Evolutionary conservation across 30 jellyfish, hydroid and myxozoan genomes (phyloP).

Genomic region (Cassiopea andromeda): DNA sequence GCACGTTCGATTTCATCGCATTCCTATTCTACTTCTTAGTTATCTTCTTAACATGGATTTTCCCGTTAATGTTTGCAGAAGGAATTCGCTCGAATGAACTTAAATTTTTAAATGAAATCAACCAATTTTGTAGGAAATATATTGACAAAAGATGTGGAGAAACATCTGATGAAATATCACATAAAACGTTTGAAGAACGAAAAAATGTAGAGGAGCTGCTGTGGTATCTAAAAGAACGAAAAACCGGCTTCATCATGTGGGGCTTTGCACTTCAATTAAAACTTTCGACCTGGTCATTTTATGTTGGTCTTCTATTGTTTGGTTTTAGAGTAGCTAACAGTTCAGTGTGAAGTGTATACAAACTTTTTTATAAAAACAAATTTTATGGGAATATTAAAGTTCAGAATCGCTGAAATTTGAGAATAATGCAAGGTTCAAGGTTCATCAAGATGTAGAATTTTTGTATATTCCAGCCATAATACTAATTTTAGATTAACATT

Average conservation of each 20-base stretch:
- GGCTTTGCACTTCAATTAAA: constrained; percentile 19
- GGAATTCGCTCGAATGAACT: constrained; percentile 19
- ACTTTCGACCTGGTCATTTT: constrained; percentile 8
- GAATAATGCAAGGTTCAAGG: no score
- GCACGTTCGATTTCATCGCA: neutral
- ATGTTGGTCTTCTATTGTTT: neutral
- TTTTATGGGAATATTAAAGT: no score
- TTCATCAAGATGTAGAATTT: no score
- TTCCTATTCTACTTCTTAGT: constrained; percentile 3
- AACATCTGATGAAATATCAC: neutral
- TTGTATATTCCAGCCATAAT: no score
- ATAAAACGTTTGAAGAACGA: constrained; percentile 5
- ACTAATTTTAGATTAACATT: no score
- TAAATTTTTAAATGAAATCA: neutral
- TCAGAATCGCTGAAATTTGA: no score
- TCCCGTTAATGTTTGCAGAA: constrained; percentile 3
- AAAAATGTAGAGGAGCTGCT: neutral
- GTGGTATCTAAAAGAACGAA: constrained; percentile 15
- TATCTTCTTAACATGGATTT: constrained; percentile 4
- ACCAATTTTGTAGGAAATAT: neutral
- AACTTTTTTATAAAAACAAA: no score
- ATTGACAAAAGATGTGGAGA: neutral
- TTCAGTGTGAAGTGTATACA: no score
- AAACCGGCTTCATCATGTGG: constrained; percentile 22
- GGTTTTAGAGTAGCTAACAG: neutral